Evolutionary conservation across 2,797 vertebrate genomes (phyloP), one percentile per base, ranked within the genome.

Genomic region (Girardinus metallicus): DNA sequence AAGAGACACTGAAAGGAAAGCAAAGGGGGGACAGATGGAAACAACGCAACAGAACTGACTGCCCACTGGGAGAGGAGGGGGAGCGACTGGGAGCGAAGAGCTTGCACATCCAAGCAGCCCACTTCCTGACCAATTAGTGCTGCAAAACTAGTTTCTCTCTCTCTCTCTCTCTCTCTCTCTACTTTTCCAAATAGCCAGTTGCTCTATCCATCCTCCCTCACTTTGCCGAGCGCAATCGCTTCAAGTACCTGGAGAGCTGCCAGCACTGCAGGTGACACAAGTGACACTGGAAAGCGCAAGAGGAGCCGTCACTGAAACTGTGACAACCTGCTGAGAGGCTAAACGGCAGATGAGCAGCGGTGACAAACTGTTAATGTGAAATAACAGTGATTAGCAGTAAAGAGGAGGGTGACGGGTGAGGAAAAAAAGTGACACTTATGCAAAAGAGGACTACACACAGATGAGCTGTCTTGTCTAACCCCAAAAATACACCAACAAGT

Each of bases 121-220:
- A 94, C 88, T 94, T 94, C 91, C 93, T 94, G 92, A 93, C 91
- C 92, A 93, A 93, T 93, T 95, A 94, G 90, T 93, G 93, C 89
- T 89, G 92, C 89, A 90, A 90, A 86, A 93, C 88, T 85, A 75
- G 85, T 78, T 89, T 82, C 84, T 84, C 80, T 77, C 87, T 82
- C 85, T 83, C 78, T 44, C 43, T 77, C 90, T 82, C 85, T 81
- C 78, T 77, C 88, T 80, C 83, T 83, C 78, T 66, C 68, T 64
- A 71, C 76, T 77, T 83, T 62, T 86, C 88, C 73, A 80, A 86
- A 74, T 8, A 77, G 86, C 49, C 84, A 80, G 81, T 77, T 5
- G 12, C 87, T 81, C 90, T 47, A 75, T 80, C 83, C n/a, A 46
- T 80, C 62, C 89, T 89, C 79, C 55, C 83, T 85, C 80, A 2